Evolutionary conservation across 2,888 invertebrate genomes (phyloP), one percentile per base, ranked within the genome.

Genomic region (Tetragnatha montana): DNA sequence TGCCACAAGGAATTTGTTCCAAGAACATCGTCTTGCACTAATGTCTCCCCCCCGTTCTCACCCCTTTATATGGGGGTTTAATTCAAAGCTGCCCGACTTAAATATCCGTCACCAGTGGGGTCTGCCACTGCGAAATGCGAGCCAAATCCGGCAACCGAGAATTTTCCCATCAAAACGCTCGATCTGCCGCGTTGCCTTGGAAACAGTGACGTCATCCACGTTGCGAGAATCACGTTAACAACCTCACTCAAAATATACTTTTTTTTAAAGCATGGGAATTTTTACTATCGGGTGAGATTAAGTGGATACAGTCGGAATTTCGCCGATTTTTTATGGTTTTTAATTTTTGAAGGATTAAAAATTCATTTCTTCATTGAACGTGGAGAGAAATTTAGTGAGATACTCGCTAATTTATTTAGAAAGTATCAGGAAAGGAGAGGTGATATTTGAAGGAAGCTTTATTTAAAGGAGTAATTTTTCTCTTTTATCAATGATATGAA

Each of bases 171-270:
- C 51, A 60, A 82, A 84, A 47, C 68, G 85, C 85, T 78, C 85
- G 78, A 78, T 85, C 78, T 78, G 69, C 71, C 70, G 10, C 22
- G 85, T 85, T 85, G 78, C 78, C 79, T 12, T 17, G 85, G 85
- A 71, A 85, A 85, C 85, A 78, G 78, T 85, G 85, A 85, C 85
- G 85, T 85, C 85, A 85, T 22, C 78, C 70, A 83, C 73, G 70
- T 85, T 85, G 79, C 85, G 71, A 35, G 35, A 85, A 85, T 85
- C 85, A 79, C 82, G 82, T 60, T 82, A 74, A 81, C 82, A 74
- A 82, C 82, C 78, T 82, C 49, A 21, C 82, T 51, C 22, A 21
- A 81, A 51, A 21, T 73, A 22, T 74, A 50, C 82, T 51, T 74
- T 82, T 50, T 35, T 35, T 35, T 35, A 35, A 82, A 17, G 82